Base-by-base conservation (phyloP, 2,797 vertebrate species). In the Lacerta agilis region DNA sequence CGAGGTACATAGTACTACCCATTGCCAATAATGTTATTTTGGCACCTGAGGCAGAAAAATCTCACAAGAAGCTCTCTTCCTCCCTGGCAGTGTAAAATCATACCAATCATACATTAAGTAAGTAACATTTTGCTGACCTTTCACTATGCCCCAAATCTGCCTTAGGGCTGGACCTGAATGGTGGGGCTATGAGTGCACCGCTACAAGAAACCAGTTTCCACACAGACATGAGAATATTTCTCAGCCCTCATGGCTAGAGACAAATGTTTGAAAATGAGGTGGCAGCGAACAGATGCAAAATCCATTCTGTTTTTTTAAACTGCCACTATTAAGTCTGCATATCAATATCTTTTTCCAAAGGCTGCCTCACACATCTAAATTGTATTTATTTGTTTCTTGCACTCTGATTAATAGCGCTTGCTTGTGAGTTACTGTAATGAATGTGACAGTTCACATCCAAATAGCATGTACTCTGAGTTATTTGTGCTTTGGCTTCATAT, bases 301-400 rank as follows among this genome's bases (percentile, higher is more conserved):
- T 45, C 33, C 89, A 66, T 87, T 89, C 82, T 45, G 25, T 43
- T 82, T 13, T 13, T 2, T 66, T 80, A 91, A 80, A 17, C 85
- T 90, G 13, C 61, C 78, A 67, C 49, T 78, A 86, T 82, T 90
- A 80, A 86, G 6, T 66, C 55, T 2, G 5, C 8, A 58, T 58
- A 58, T 38, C 36, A 61, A 27, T 20, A 71, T 55, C 15, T 33
- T 33, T 15, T 17, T 1, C 29, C 49, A 41, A 81, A 72, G 27
- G 10, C 27, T 29, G 29, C 13, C 10, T 61, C 15, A 4, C 67
- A 78, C 67, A 15, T 78, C 36, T 41, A 13, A 55, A 55, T 55
- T 15, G 27, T 36, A 58, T 71, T 73, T n/a, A 23, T 81, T 87
- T 80, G 45, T 69, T 80, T 72, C 8, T 23, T 71, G 58, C 4